Evolutionary conservation across 2,797 vertebrate species (phyloP).

Genomic region (Manis crassicaudata): DNA sequence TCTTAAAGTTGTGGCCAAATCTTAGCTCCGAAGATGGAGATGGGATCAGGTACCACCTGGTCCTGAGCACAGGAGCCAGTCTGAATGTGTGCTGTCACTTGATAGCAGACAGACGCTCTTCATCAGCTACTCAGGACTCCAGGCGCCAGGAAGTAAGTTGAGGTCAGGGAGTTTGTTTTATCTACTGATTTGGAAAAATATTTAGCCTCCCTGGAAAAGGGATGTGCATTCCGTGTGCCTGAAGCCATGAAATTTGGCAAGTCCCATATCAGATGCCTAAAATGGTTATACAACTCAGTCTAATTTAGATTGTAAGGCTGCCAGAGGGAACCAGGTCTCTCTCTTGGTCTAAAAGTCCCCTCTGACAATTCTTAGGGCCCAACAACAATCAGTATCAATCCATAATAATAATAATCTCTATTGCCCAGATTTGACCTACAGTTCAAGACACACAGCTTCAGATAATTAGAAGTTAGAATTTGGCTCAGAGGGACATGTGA

Average conservation of each 20-base stretch:
- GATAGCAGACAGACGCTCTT: constrained; percentile 79
- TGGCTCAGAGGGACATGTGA: neutral
- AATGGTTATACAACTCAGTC: constrained; percentile 75
- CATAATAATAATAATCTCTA: neutral
- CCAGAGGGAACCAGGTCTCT: constrained; percentile 35
- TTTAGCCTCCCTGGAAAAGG: constrained; percentile 77
- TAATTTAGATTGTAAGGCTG: constrained; percentile 72
- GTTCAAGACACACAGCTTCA: constrained; percentile 6
- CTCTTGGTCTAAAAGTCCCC: neutral
- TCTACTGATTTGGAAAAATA: constrained; percentile 83
- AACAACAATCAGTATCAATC: neutral
- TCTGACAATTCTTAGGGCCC: constrained; percentile 17
- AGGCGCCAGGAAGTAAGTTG: constrained; percentile 80
- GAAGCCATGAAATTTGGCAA: constrained; percentile 81
- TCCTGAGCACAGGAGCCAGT: constrained; percentile 66
- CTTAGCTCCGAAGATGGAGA: constrained; percentile 69
- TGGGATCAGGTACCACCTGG: constrained; percentile 76
- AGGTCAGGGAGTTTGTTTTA: constrained; percentile 82
- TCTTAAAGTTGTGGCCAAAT: constrained; percentile 68
- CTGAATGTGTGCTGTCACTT: constrained; percentile 76
- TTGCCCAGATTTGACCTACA: neutral
- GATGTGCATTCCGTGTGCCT: constrained; percentile 77
- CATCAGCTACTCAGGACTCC: constrained; percentile 71
- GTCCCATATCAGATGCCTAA: constrained; percentile 73
- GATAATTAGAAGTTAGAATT: constrained; percentile 25